phyloP scores from a whole-genome alignment of 2,797 vertebrate species.

The Lagodon rhomboides region DNA sequence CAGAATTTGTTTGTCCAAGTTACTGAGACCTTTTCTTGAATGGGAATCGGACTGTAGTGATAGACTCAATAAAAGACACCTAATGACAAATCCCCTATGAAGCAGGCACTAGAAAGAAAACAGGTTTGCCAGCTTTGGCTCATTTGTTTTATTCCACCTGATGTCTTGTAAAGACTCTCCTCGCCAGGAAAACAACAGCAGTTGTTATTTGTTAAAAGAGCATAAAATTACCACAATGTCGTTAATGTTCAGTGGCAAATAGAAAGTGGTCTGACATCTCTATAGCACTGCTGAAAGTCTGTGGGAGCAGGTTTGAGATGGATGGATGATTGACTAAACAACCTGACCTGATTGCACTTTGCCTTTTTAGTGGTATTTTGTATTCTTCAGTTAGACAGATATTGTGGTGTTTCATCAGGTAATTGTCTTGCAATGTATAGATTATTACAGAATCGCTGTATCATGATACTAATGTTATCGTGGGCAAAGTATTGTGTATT shows the following conservation, averaged over 20 bases:
- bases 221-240: neutral
- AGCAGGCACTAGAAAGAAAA: neutral
- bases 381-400: too few relatives aligned
- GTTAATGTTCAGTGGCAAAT: neutral
- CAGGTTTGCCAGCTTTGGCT: neutral
- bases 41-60: slow-evolving; percentile 26
- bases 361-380: too few relatives aligned
- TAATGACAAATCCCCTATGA: slow-evolving; percentile 2
- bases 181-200: neutral
- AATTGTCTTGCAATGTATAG: too few relatives aligned
- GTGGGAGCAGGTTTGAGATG: neutral
- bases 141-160: slow-evolving; percentile 9
- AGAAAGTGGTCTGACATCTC: neutral
- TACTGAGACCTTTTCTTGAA: slow-evolving; percentile 15
- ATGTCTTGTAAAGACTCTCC: neutral
- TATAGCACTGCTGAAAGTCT: neutral
- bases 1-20: slow-evolving; percentile 26
- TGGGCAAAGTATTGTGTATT: too few relatives aligned
- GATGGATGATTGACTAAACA: neutral
- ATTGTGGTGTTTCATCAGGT: too few relatives aligned
- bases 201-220: slow-evolving; percentile 5
- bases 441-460: too few relatives aligned
- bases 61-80: slow-evolving; percentile 17
- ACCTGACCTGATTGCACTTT: neutral
- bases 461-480: too few relatives aligned